Percentiles rank a stretch among this genome's conserved stretches.
Evolutionary conservation across 1,140 invertebrate species (phyloP).

Genomic region (Drosophila grimshawi): DNA sequence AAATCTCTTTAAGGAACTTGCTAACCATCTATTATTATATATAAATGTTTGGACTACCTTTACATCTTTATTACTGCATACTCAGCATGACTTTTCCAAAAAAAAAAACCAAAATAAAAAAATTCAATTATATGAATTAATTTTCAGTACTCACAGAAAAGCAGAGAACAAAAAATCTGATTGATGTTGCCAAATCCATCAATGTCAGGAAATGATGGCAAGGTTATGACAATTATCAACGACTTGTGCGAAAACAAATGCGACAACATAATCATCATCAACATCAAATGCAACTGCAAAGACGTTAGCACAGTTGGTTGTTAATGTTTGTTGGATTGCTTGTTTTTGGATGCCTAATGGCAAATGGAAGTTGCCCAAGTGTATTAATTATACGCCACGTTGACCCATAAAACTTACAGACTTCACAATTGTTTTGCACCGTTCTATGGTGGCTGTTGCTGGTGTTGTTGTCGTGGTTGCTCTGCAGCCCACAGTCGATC

Average conservation of each 20-base stretch:
- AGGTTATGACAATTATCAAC: slow-evolving; percentile 76
- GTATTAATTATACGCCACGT: slow-evolving; percentile 81
- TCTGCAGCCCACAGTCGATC: slow-evolving; percentile 34
- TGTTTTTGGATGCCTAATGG: slow-evolving; percentile 58
- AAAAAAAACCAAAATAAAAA: slow-evolving; percentile 33
- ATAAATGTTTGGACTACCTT: not conserved
- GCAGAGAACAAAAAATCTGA: slow-evolving; percentile 25
- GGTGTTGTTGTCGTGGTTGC: slow-evolving; percentile 6
- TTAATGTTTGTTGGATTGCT: not conserved
- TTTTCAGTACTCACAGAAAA: slow-evolving; percentile 23
- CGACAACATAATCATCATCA: slow-evolving; percentile 27
- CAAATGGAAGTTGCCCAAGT: slow-evolving; percentile 79
- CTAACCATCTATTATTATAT: not conserved
- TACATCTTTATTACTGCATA: slow-evolving; percentile 29
- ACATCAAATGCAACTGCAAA: slow-evolving; percentile 46
- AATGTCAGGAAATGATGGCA: slow-evolving; percentile 82
- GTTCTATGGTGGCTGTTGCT: slow-evolving; percentile 19
- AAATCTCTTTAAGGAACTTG: not conserved
- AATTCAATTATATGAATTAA: slow-evolving; percentile 65
- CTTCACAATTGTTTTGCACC: slow-evolving; percentile 62
- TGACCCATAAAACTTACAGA: slow-evolving; percentile 69
- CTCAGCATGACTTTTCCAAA: slow-evolving; percentile 71
- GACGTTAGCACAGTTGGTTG: slow-evolving; percentile 1
- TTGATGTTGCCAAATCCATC: slow-evolving; percentile 73
- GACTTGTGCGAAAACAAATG: slow-evolving; percentile 29